phyloP scores from a whole-genome alignment of 2,797 vertebrate genomes.

The Aselliscus stoliczkanus region DNA sequence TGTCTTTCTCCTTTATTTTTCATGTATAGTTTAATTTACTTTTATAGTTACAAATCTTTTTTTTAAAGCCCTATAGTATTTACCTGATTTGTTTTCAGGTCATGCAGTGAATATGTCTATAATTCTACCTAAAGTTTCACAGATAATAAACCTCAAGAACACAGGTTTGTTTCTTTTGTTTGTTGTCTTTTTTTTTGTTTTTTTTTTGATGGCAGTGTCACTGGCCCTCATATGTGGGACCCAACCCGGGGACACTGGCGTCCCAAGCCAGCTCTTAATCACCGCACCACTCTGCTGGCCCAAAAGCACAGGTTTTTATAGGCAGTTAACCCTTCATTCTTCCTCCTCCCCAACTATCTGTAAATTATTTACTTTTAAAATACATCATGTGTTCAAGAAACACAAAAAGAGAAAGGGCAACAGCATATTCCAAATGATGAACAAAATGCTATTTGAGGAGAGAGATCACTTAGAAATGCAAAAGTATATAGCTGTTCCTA shows the following conservation, averaged over 20 bases:
- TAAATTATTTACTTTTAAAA: slow-evolving; percentile 64
- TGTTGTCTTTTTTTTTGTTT: no score
- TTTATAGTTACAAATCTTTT: background rate
- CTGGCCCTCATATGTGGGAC: no score
- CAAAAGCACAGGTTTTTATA: background rate
- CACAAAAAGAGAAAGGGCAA: background rate
- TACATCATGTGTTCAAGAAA: slow-evolving; percentile 27
- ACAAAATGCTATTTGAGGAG: slow-evolving; percentile 22
- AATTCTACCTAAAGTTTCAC: slow-evolving; percentile 24
- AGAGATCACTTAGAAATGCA: slow-evolving; percentile 36
- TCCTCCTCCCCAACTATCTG: background rate
- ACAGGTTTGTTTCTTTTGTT: no score
- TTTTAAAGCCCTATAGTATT: background rate
- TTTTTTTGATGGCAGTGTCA: no score
- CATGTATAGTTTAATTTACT: slow-evolving; percentile 8
- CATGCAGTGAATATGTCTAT: slow-evolving; percentile 34
- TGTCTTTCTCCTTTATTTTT: slow-evolving; percentile 36
- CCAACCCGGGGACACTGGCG: no score
- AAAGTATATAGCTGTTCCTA: slow-evolving; percentile 17
- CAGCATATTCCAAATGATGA: background rate
- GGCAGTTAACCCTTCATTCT: slow-evolving; percentile 20
- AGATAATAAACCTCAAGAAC: slow-evolving; percentile 51
- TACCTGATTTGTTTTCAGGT: slow-evolving; percentile 47
- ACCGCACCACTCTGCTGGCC: no score
- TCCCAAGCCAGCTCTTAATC: no score